phyloP scores from a whole-genome alignment of 2,797 vertebrate species.

The Sebastes paucispinis region DNA sequence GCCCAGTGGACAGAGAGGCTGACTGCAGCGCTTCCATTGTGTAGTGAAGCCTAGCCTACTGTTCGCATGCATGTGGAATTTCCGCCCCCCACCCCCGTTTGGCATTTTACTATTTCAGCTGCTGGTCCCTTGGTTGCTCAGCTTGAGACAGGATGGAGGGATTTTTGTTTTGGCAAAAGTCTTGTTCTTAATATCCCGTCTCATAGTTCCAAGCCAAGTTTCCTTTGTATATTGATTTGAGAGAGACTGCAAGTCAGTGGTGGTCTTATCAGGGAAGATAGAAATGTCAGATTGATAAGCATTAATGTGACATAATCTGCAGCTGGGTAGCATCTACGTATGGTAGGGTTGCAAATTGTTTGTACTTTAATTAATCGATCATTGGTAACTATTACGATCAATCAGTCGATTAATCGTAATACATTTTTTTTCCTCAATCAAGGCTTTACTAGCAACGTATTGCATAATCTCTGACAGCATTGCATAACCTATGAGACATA shows the following conservation, averaged over 20 bases:
- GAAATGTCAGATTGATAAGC: neutral
- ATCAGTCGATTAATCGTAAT: no score
- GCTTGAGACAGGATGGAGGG: constrained; percentile 44
- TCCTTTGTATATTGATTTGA: neutral
- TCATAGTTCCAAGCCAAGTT: neutral
- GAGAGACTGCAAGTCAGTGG: neutral
- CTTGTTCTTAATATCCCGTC: neutral
- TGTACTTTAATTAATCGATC: neutral
- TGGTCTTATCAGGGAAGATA: neutral
- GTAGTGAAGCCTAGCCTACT: constrained; percentile 42
- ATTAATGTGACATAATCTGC: neutral
- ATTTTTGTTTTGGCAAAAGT: constrained; percentile 14
- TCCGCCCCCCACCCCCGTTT: constrained; percentile 60
- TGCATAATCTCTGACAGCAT: neutral
- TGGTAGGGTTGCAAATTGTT: neutral
- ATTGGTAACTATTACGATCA: neutral
- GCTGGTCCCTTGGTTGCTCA: constrained; percentile 34
- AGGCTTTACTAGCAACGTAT: neutral
- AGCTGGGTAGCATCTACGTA: neutral
- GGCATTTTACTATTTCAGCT: constrained; percentile 72
- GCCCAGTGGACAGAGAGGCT: constrained; percentile 49
- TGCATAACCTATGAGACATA: neutral
- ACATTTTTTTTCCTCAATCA: neutral
- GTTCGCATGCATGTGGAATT: constrained; percentile 73
- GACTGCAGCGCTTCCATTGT: constrained; percentile 77